Conservation (phyloP, 2,888 invertebrate genomes). For the Sinentomon sp. region DNA sequence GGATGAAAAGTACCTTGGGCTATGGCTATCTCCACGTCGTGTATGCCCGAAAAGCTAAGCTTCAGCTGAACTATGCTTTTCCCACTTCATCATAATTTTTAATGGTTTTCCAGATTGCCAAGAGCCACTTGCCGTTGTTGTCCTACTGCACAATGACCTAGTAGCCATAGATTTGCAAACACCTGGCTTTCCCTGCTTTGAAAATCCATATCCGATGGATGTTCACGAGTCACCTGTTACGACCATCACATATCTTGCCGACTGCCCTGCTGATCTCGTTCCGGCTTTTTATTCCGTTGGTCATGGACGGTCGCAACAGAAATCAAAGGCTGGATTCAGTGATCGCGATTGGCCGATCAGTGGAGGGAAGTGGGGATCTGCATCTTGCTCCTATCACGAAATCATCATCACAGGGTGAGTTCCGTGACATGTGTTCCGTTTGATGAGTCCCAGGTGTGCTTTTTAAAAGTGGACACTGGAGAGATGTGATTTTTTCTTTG, state of each 20-base stretch:
- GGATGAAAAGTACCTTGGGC: too few species aligned
- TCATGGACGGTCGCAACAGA: too few species aligned
- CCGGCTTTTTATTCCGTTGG: conserved; percentile 95
- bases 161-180: conserved; percentile 89
- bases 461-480: too few species aligned
- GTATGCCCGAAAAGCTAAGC: too few species aligned
- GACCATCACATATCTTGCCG: conserved; percentile 83
- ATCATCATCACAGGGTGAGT: conserved; percentile 85
- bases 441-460: too few species aligned
- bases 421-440: too few species aligned
- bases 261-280: conserved; percentile 91
- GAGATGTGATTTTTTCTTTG: too few species aligned
- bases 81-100: too few species aligned
- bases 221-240: conserved; percentile 96
- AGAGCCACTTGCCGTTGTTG: conserved; percentile 92
- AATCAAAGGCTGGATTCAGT: conserved; percentile 44
- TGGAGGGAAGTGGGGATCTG: conserved; percentile 87
- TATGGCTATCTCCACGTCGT: too few species aligned
- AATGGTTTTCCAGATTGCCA: conserved; percentile 59
- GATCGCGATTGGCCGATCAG: conserved; percentile 86
- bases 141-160: conserved; percentile 86
- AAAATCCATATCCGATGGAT: conserved; percentile 99
- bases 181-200: conserved; percentile 90
- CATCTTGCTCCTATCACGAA: conserved; percentile 90
- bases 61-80: too few species aligned